Conservation (phyloP, 1,140 invertebrate genomes). For the Drosophila truncata region DNA sequence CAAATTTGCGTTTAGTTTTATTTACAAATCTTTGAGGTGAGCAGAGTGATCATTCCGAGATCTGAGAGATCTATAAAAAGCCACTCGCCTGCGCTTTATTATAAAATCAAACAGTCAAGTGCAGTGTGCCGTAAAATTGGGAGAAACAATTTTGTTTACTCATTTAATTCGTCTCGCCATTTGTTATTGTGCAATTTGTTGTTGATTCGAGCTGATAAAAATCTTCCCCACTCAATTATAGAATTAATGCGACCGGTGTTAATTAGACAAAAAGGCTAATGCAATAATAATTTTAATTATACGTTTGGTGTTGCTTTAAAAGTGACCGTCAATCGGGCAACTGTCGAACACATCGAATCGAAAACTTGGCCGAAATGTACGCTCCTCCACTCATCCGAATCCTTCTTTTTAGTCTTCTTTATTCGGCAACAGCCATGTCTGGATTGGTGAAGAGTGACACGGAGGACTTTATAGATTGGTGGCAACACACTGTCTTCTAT, state of each 20-base stretch:
- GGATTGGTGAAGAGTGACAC: constrained; percentile 44
- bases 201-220: constrained; percentile 54
- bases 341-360: constrained; percentile 14
- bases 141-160: constrained; percentile 44
- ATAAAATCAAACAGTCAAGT: constrained; percentile 22
- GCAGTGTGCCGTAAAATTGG: constrained; percentile 39
- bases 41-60: not conserved
- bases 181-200: constrained; percentile 33
- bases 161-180: constrained; percentile 35
- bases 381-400: constrained; percentile 41
- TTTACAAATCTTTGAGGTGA: constrained; percentile 27
- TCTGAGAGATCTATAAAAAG: constrained; percentile 27
- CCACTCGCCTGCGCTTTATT: constrained; percentile 8
- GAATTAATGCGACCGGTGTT: constrained; percentile 19
- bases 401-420: constrained; percentile 64
- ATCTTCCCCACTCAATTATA: constrained; percentile 39
- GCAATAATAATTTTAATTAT: constrained; percentile 52
- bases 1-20: constrained; percentile 10
- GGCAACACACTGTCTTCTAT: constrained; percentile 90
- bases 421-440: constrained; percentile 32
- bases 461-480: constrained; percentile 88
- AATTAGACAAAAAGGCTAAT: constrained; percentile 32
- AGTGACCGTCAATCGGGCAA: constrained; percentile 6
- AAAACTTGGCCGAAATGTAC: constrained; percentile 18
- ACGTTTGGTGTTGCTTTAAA: constrained; percentile 41